Evolutionary conservation across 2,797 vertebrate genomes (phyloP).

Genomic region (Neoniphon sammara): DNA sequence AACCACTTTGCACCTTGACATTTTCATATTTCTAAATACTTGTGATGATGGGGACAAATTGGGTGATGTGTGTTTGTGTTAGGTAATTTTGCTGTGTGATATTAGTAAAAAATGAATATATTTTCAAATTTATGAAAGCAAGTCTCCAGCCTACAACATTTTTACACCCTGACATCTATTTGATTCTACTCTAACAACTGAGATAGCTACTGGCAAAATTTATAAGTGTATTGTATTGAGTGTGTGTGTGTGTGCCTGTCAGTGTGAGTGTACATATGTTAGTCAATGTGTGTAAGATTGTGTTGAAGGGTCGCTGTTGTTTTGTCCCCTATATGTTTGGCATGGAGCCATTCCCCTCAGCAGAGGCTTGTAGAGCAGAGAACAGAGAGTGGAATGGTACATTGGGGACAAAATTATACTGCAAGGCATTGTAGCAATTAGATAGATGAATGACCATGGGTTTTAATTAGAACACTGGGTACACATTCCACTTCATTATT

Average conservation of each 20-base stretch:
- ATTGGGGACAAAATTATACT: slow-evolving; percentile 89
- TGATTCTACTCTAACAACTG: background rate
- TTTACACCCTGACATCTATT: slow-evolving; percentile 22
- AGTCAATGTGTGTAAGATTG: background rate
- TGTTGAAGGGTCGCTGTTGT: slow-evolving; percentile 62
- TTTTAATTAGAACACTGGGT: slow-evolving; percentile 95
- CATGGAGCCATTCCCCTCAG: slow-evolving; percentile 79
- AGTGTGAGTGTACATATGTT: background rate
- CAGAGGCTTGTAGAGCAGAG: slow-evolving; percentile 76
- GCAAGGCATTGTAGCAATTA: slow-evolving; percentile 92
- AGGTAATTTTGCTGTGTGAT: too few relatives aligned
- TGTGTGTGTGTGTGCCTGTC: background rate
- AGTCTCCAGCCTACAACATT: background rate
- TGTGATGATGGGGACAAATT: background rate
- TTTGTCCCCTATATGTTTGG: slow-evolving; percentile 81
- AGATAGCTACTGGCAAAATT: too few relatives aligned
- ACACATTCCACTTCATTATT: slow-evolving; percentile 87
- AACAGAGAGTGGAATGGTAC: slow-evolving; percentile 80
- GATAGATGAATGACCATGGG: slow-evolving; percentile 90
- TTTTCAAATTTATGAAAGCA: too few relatives aligned
- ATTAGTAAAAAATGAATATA: too few relatives aligned
- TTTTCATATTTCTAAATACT: slow-evolving; percentile 2
- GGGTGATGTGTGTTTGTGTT: background rate
- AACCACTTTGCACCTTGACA: slow-evolving; percentile 15
- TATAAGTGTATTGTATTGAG: too few relatives aligned